Base-by-base conservation (phyloP, 23 tunicate species). In the Oikopleura albicans region DNA sequence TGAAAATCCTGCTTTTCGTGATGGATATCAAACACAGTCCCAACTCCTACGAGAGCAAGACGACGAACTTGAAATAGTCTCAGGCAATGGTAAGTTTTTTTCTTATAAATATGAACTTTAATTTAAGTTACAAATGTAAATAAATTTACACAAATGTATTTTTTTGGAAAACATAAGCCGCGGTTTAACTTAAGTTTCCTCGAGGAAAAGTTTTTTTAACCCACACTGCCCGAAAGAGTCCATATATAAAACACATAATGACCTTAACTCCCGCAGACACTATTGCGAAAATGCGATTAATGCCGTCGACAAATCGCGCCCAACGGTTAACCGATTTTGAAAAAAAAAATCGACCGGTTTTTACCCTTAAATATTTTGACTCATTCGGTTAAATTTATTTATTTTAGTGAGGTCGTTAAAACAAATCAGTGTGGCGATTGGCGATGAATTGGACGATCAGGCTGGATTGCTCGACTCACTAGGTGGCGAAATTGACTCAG, bases 391-490 rank as follows among this genome's bases (percentile, higher is more conserved):
- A n/a, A n/a, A n/a, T n/a, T n/a, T n/a, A n/a, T n/a, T n/a, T n/a
- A n/a, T 8, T 49, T 49, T 49, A 49, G 59, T 49, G 8, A 8
- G 59, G 59, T 8, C 22, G 22, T 22, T 49, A 8, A 49, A 49
- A 8, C 59, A 49, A 49, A 49, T 49, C 8, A 49, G 59, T 88
- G 87, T 92, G 41, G 40, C 97, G 0, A 91, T 91, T 34, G 97
- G 97, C 4, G 84, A 87, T 56, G 97, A 91, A 87, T 84, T 91
- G 1, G 97, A 91, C 40, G 92, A 89, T 39, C 97, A 91, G 84
- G 88, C 89, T 34, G 85, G 86, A 22, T 84, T 91, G 87, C 84
- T 91, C 1, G 90, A 89, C 66, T 88, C 84, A 27, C 66, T 91
- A 66, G 97, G 90, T 28, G 66, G 83, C 57, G 97, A 91, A 16